Evolutionary conservation across 2,113 vertebrate species (phyloP), one percentile per base, ranked within the genome.

Genomic region (Uria lomvia): DNA sequence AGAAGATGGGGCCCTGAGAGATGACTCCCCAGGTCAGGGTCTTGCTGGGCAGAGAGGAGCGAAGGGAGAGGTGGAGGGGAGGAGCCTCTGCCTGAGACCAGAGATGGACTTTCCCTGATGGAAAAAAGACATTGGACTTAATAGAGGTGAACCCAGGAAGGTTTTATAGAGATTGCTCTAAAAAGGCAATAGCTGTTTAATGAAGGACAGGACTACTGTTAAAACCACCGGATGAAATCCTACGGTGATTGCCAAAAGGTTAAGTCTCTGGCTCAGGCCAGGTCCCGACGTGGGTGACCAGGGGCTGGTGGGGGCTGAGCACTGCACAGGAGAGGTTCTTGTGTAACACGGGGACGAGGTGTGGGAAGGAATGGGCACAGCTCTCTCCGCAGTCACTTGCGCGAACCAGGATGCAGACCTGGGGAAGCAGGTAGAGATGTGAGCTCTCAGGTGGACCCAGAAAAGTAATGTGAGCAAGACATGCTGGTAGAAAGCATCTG

Each of bases 21-120:
- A 11, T 62, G 4, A 24, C 43, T 85, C 45, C 53, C 10, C 2
- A 2, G 0, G 15, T 1, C 5, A 1, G 19, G 27, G 3, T 80
- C 15, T 56, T 2, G 0, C 18, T 6, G 2, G 0, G 30, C 23
- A 43, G 27, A 47, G 23, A 55, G 21, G 14, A 66, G 15, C 0
- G 0, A 74, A 45, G 29, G 10, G 47, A 84, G 43, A 81, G 42
- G 14, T 0, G 0, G 63, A 52, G 19, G 30, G 58, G 34, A 67
- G 72, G n/a, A 89, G 14, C 34, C 50, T 88, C 47, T 11, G 6
- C 23, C 17, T 32, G 56, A 55, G 24, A 91, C 12, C 10, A 63
- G 62, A 79, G 21, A 8, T 53, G 38, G 66, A 4, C 45, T 91
- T 82, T 82, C 12, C 58, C n/a, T 8, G 16, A 0, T 32, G 40